phyloP scores from a whole-genome alignment of 2,888 invertebrate species.

The Acanthopleura granulata region DNA sequence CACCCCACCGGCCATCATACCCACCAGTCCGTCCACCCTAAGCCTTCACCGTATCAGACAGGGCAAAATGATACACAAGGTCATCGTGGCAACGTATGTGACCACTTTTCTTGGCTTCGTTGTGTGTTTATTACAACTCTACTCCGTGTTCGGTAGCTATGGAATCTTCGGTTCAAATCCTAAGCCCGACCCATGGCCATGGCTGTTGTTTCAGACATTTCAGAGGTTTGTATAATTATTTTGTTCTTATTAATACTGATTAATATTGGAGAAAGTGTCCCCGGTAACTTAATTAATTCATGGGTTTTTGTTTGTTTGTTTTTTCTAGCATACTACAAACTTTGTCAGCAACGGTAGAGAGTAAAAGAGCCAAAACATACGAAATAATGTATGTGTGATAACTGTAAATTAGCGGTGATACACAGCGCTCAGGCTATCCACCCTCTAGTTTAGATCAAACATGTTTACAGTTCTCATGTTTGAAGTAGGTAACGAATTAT shows the following conservation, averaged over 20 bases:
- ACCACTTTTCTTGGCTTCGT: slow-evolving; percentile 73
- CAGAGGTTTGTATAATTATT: slow-evolving; percentile 36
- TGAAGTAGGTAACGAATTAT: no score
- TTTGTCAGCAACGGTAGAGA: no score
- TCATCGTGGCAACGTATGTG: slow-evolving; percentile 73
- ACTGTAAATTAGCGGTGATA: no score
- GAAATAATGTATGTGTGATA: no score
- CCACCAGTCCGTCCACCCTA: slow-evolving; percentile 36
- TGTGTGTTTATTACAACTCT: slow-evolving; percentile 72
- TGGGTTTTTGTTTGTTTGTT: no score
- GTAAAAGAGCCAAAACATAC: no score
- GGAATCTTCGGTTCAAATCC: slow-evolving; percentile 66
- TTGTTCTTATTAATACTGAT: neutral
- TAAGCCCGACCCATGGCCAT: slow-evolving; percentile 72
- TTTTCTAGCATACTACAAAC: no score
- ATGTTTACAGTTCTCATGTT: no score
- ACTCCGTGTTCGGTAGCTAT: slow-evolving; percentile 73
- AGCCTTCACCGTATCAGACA: slow-evolving; percentile 47
- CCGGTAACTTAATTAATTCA: no score
- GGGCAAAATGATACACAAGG: slow-evolving; percentile 70
- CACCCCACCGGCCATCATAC: neutral
- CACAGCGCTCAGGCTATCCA: no score
- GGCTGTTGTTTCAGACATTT: slow-evolving; percentile 74
- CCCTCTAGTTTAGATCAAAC: no score
- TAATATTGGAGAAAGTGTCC: no score